Evolutionary conservation across 2,888 invertebrate genomes (phyloP), one percentile per base, ranked within the genome.

Genomic region (Agrotis puta): DNA sequence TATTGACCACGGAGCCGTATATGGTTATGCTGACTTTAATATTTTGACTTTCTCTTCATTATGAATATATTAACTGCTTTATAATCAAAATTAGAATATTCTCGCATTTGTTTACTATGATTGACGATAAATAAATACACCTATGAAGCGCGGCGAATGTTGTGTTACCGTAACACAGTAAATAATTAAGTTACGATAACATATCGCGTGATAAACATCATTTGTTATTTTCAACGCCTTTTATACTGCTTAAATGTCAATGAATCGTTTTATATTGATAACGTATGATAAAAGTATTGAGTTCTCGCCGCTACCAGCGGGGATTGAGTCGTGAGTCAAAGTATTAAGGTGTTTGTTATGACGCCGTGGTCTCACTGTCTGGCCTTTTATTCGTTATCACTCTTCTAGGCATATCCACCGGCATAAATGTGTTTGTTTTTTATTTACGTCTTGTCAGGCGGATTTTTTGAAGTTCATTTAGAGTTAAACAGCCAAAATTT

Each of bases 391-490:
- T 89, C 89, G 89, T 92, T 87, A 88, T 91, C 93, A 94, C 94
- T 88, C 88, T 90, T 91, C 87, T 93, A 93, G 91, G 90, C 87
- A 87, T 88, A 85, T 85, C 89, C 93, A 93, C 93, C 82, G 89
- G 90, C 88, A 87, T 90, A 78, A 86, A 85, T 88, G 87, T 92
- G 88, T 90, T 87, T 90, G 85, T 91, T 85, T 86, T 87, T 88
- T 85, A 88, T 79, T 75, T 78, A 78, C 58, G 70, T 89, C 81
- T 84, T 87, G 83, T 90, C 82, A 85, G 83, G 85, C 81, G 85
- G 83, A 85, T 81, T 82, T n/a, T 79, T 89, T 86, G 74, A 85
- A 81, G 84, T 81, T 84, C 74, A 70, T 81, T 68, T 66, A 77
- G 80, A 39, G 56, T 77, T 47, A 77, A 74, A 77, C 79, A 82